Percentiles rank a stretch among this genome's conserved stretches.
Conservation (phyloP, 2,113 vertebrate species). For the Ciconia boyciana region DNA sequence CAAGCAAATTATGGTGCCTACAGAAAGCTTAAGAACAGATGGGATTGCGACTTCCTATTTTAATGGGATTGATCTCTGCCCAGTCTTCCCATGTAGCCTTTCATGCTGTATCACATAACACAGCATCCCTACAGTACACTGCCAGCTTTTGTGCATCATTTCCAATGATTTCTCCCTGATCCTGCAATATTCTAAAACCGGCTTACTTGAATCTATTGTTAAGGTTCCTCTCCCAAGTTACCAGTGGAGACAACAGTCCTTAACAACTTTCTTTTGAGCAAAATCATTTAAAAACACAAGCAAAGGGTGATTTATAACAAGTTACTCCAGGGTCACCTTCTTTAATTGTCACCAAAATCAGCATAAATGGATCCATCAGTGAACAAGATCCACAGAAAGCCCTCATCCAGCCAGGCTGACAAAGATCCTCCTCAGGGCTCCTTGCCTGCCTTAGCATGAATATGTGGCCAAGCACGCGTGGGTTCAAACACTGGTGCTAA, state of each 20-base stretch:
- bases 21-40: not conserved
- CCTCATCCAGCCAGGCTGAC: not conserved
- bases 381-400: not conserved
- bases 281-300: not conserved
- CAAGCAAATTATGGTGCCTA: not conserved
- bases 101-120: not conserved
- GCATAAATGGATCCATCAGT: not conserved
- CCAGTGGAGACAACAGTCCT: not conserved
- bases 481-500: not conserved
- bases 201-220: not conserved
- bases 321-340: rapidly evolving
- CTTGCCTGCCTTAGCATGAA: not conserved
- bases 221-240: not conserved
- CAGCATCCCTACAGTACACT: not conserved
- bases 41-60: not conserved
- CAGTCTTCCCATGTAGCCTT: not conserved
- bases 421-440: not conserved
- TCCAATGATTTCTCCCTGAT: not conserved
- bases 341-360: not conserved
- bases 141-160: not conserved
- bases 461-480: rapidly evolving
- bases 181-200: not conserved
- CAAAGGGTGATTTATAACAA: not conserved
- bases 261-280: not conserved
- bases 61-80: not conserved